phyloP scores from a whole-genome alignment of 2,797 vertebrate species.

The Aulostomus chinensis region DNA sequence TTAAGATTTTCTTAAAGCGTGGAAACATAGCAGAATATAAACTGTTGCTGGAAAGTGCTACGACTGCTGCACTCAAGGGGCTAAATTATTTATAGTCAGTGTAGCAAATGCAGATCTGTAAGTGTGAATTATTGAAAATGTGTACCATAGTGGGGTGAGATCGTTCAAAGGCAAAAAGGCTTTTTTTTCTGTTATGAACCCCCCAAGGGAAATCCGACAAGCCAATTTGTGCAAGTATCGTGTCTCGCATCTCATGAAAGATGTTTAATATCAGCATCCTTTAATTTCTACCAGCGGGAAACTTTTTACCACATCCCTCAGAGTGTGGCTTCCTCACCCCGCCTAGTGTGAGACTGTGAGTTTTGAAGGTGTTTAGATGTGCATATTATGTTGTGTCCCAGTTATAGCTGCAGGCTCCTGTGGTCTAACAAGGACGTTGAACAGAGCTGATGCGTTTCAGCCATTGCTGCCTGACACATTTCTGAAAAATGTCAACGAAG shows the following conservation, averaged over 20 bases:
- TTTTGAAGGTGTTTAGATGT: constrained; percentile 68
- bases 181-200: constrained; percentile 41
- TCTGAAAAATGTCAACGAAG: constrained; percentile 59
- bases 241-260: constrained; percentile 67
- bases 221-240: constrained; percentile 51
- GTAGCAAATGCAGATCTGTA: constrained; percentile 69
- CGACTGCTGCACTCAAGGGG: constrained; percentile 24
- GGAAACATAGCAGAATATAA: no score
- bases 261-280: constrained; percentile 65
- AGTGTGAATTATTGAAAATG: constrained; percentile 76
- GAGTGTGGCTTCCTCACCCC: constrained; percentile 42
- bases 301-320: constrained; percentile 42
- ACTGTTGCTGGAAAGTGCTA: constrained; percentile 52
- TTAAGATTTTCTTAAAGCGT: no score
- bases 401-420: constrained; percentile 62
- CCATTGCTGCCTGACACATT: constrained; percentile 47
- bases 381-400: constrained; percentile 67
- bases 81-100: constrained; percentile 64
- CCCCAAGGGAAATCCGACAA: constrained; percentile 45
- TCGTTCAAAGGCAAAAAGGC: constrained; percentile 67
- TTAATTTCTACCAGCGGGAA: constrained; percentile 67
- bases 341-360: constrained; percentile 41
- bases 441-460: constrained; percentile 43
- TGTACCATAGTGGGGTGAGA: constrained; percentile 58
- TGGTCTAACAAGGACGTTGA: constrained; percentile 58